Evolutionary conservation across 1,140 invertebrate genomes (phyloP).

Genomic region (Lethrus apterus): DNA sequence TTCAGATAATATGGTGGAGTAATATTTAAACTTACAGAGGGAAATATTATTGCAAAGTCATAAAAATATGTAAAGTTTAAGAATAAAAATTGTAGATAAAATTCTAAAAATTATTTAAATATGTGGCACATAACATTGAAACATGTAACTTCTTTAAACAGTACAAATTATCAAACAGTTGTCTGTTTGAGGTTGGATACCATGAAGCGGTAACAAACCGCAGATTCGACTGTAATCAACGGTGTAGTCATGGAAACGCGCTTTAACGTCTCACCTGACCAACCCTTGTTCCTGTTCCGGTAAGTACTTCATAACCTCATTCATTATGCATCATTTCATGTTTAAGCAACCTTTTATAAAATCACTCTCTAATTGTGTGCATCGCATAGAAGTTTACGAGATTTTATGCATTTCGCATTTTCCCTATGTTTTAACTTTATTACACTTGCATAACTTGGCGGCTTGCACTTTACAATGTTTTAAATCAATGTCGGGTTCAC

Average conservation of each 20-base stretch:
- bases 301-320: slow-evolving; percentile 27
- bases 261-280: slow-evolving; percentile 25
- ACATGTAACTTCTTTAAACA: no score
- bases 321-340: slow-evolving; percentile 30
- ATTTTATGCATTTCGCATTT: slow-evolving; percentile 21
- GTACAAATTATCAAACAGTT: no score
- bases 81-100: no score
- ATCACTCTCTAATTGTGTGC: slow-evolving; percentile 25
- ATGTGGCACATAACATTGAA: no score
- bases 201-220: slow-evolving; percentile 8
- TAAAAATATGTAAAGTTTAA: no score
- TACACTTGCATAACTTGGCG: no score
- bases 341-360: slow-evolving; percentile 26
- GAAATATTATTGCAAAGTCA: no score
- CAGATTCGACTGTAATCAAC: slow-evolving; percentile 21
- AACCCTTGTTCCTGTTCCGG: slow-evolving; percentile 28
- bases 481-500: no score
- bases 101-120: no score
- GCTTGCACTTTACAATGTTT: no score
- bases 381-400: slow-evolving; percentile 19
- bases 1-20: no score
- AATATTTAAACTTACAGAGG: no score
- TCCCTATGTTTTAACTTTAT: slow-evolving; percentile 5
- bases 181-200: slow-evolving; percentile 7
- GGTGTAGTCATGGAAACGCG: slow-evolving; percentile 20